A percentile compares a stretch with the other conserved stretches of the same genome.
These are phyloP conservation scores for Steatornis caripensis DNA, from an alignment of 2,113 vertebrate species.

Conservation along the genomic window DNA sequence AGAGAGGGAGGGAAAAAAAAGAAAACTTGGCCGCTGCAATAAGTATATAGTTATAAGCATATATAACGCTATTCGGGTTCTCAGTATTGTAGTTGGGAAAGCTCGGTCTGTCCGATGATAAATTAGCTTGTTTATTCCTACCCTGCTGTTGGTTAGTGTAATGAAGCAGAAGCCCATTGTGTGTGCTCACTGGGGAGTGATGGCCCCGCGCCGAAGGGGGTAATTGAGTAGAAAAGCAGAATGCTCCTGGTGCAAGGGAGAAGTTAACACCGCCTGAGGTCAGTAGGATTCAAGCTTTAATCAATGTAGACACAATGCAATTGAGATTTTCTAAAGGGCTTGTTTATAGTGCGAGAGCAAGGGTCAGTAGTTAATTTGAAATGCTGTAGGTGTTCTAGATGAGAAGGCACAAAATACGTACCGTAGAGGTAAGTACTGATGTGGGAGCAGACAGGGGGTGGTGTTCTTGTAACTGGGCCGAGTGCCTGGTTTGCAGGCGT, in stretches of 20 bases:
- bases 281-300: constrained; percentile 77
- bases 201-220: constrained; percentile 74
- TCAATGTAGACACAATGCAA: constrained; percentile 81
- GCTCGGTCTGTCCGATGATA: constrained; percentile 68
- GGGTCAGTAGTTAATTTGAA: constrained; percentile 71
- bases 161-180: constrained; percentile 93
- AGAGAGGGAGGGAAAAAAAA: background rate
- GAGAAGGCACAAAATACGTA: constrained; percentile 29
- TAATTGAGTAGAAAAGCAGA: constrained; percentile 93
- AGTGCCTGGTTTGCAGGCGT: background rate
- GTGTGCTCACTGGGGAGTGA: constrained; percentile 80
- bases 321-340: constrained; percentile 73
- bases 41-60: too few species aligned
- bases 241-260: constrained; percentile 80
- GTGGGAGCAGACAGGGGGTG: background rate
- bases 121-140: constrained; percentile 90
- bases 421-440: background rate
- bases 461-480: background rate
- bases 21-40: accelerated
- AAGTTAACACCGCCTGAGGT: constrained; percentile 84
- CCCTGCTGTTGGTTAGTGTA: constrained; percentile 86
- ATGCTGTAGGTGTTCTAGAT: constrained; percentile 55
- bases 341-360: constrained; percentile 63
- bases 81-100: background rate
- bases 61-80: accelerated